Evolutionary conservation across 2,113 vertebrate genomes (phyloP).

Genomic region (Vimba vimba): DNA sequence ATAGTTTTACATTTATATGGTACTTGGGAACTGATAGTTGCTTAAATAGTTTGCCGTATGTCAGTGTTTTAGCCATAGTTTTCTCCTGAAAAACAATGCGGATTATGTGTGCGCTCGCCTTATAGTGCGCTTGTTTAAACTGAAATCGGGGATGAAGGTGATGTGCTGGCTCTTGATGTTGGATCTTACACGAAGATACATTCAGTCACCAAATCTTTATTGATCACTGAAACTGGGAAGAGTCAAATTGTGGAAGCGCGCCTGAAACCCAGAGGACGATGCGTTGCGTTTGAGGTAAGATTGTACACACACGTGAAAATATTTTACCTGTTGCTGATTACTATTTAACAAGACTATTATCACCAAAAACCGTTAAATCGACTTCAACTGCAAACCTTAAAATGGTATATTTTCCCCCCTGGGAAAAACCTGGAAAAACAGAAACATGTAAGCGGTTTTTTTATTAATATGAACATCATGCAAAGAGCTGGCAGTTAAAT

Average conservation of each 20-base stretch:
- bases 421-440: not conserved
- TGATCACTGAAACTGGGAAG: not conserved
- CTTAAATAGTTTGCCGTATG: not conserved
- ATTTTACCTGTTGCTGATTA: not conserved
- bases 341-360: not conserved
- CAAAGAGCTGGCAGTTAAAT: not conserved
- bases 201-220: not conserved
- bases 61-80: not conserved
- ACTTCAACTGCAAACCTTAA: not conserved
- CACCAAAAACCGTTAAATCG: not conserved
- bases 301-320: not conserved
- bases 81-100: not conserved
- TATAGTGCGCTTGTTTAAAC: not conserved
- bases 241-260: not conserved
- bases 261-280: not conserved
- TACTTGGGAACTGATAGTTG: not conserved
- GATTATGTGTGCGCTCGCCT: not conserved
- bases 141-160: conserved; percentile 32
- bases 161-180: conserved; percentile 21
- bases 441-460: not conserved
- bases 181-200: conserved; percentile 5
- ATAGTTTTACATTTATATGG: not conserved
- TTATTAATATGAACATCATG: not conserved
- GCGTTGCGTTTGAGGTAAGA: not conserved
- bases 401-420: not conserved